Conservation (phyloP, 2,113 vertebrate genomes). For the Ageneiosus marmoratus region DNA sequence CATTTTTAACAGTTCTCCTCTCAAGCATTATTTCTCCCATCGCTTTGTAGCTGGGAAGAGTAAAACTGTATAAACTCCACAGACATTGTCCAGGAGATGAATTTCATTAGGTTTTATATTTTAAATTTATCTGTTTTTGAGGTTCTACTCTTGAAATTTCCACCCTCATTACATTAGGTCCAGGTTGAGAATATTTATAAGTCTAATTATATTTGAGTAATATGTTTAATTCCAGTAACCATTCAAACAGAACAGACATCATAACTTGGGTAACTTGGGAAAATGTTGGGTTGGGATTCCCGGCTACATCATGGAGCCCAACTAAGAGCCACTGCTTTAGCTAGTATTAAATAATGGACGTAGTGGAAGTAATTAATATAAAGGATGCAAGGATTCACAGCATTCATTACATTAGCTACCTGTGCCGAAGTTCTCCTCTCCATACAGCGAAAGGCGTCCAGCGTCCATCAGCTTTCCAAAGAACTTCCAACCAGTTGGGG, state of each 20-base stretch:
- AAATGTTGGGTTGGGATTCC: not conserved
- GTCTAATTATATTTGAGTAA: not conserved
- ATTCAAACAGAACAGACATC: not conserved
- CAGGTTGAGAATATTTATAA: not conserved
- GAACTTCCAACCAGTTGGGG: conserved; percentile 95
- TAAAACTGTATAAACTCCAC: not conserved
- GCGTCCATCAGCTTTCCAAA: conserved; percentile 98
- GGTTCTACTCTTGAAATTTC: too few relatives aligned
- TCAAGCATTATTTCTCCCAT: too few relatives aligned
- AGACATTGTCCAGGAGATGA: not conserved
- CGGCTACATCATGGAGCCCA: not conserved
- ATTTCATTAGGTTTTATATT: not conserved
- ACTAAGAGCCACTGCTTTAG: not conserved
- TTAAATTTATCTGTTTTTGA: too few relatives aligned
- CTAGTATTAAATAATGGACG: not conserved
- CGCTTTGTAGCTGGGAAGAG: not conserved
- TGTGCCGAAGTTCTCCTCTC: conserved; percentile 96
- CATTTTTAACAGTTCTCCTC: too few relatives aligned
- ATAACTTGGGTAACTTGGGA: too few relatives aligned
- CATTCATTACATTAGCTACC: conserved; percentile 72
- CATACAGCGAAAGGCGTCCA: conserved; percentile 90
- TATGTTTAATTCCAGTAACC: not conserved
- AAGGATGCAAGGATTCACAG: not conserved
- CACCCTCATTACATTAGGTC: not conserved
- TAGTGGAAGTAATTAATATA: not conserved